Evolutionary conservation across 2,113 vertebrate species (phyloP).

Genomic region (Sciurus niger): DNA sequence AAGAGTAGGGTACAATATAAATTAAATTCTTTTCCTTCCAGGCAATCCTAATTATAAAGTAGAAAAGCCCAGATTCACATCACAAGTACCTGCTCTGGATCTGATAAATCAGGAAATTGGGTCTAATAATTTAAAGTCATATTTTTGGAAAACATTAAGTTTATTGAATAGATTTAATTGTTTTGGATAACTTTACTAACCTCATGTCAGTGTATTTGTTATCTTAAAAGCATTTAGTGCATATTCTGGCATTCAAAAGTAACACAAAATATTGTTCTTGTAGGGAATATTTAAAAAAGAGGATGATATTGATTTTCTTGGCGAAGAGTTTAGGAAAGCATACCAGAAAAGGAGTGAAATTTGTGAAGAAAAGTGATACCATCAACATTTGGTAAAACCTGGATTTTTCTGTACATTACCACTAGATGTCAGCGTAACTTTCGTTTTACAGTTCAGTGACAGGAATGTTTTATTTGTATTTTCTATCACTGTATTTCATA

Average conservation of each 20-base stretch:
- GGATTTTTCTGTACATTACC: constrained; percentile 70
- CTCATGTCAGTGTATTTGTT: not conserved
- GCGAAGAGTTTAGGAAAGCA: constrained; percentile 92
- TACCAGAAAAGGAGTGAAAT: constrained; percentile 88
- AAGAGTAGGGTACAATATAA: not conserved
- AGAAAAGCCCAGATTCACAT: not conserved
- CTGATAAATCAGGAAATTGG: not conserved
- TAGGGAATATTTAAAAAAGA: constrained; percentile 94
- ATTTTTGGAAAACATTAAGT: constrained; percentile 29
- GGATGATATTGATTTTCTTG: constrained; percentile 93
- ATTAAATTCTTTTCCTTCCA: not conserved
- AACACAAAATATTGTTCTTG: constrained; percentile 66
- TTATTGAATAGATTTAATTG: not conserved
- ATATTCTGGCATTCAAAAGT: constrained; percentile 54
- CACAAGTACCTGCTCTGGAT: not conserved
- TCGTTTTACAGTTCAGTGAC: constrained; percentile 35
- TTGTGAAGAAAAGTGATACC: constrained; percentile 86
- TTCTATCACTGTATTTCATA: not conserved
- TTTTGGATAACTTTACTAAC: constrained; percentile 24
- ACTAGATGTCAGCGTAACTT: constrained; percentile 85
- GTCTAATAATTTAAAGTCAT: not conserved
- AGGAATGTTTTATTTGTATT: not conserved
- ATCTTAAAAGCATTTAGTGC: constrained; percentile 41
- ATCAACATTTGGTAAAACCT: constrained; percentile 55
- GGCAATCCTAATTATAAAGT: not conserved